phyloP scores from a whole-genome alignment of 2,113 vertebrate genomes.

The Oreotrochilus melanogaster region DNA sequence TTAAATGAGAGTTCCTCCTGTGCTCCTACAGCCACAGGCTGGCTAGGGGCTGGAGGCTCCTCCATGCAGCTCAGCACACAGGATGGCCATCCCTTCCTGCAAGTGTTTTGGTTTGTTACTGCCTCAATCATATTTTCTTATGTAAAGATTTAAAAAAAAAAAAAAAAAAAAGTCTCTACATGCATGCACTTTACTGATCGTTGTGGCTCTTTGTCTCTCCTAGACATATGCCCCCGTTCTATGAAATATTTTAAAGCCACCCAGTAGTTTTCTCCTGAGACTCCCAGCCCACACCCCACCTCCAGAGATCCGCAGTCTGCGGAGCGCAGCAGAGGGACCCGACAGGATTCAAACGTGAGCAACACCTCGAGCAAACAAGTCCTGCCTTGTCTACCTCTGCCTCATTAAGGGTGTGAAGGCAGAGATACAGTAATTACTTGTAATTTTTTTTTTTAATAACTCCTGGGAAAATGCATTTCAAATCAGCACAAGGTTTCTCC shows the following conservation, averaged over 20 bases:
- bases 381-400: conserved; percentile 50
- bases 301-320: background rate
- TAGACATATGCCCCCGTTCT: background rate
- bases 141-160: background rate
- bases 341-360: background rate
- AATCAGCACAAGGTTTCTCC: background rate
- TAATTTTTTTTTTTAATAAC: background rate
- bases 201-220: background rate
- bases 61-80: accelerated
- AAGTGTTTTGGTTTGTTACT: background rate
- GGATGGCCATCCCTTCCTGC: background rate
- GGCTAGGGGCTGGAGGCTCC: background rate
- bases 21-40: background rate
- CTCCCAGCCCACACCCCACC: background rate
- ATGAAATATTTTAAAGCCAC: background rate
- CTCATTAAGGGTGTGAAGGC: conserved; percentile 40
- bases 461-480: background rate
- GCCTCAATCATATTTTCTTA: background rate
- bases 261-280: background rate
- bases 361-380: conserved; percentile 1
- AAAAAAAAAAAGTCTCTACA: background rate
- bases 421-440: background rate
- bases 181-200: background rate
- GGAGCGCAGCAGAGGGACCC: background rate
- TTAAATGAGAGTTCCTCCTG: conserved; percentile 78